Evolutionary conservation across 2,113 vertebrate species (phyloP), one percentile per base, ranked within the genome.

Genomic region (Ctenomys sociabilis): DNA sequence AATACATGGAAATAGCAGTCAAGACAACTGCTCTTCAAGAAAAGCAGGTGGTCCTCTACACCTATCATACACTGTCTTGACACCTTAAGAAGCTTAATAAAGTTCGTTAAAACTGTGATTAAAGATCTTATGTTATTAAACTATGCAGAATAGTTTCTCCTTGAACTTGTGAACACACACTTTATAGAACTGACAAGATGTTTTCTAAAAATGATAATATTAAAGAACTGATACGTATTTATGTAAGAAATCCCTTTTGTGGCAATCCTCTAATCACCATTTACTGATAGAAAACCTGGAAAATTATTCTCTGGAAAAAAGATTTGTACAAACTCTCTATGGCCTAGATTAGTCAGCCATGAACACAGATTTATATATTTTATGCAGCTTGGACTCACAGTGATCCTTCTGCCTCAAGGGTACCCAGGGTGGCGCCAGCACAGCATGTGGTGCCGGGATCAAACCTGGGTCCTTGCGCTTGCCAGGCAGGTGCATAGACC

Each of bases 71-170:
- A 5, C 32, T 81, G 30, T 70, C 17, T 88, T 64, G 77, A 81
- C 84, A 54, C 12, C 28, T 63, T 91, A 16, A 37, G 43, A 72
- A 95, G 12, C 3, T 91, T 94, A 85, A 97, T 95, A 17, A 94
- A 83, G 57, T 52, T 73, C 81, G 52, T 40, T 82, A 85, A 49
- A 37, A 59, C 49, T 68, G 4, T 87, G 70, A 88, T 96, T 91
- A 96, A 91, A 95, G 49, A 88, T 88, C 40, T n/a, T 85, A 83
- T 66, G 64, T 95, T 91, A 91, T 88, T 85, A 94, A 93, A 40
- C 37, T 57, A 73, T 63, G 57, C 45, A 93, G 84, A 96, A 30
- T n/a, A n/a, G 57, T 32, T 95, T 80, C 35, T 37, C 40, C 87
- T 80, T 87, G 63, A 85, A 21, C 54, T 63, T 61, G 40, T 22